phyloP scores from a whole-genome alignment of 2,113 vertebrate genomes.

The Electrona antarctica region DNA sequence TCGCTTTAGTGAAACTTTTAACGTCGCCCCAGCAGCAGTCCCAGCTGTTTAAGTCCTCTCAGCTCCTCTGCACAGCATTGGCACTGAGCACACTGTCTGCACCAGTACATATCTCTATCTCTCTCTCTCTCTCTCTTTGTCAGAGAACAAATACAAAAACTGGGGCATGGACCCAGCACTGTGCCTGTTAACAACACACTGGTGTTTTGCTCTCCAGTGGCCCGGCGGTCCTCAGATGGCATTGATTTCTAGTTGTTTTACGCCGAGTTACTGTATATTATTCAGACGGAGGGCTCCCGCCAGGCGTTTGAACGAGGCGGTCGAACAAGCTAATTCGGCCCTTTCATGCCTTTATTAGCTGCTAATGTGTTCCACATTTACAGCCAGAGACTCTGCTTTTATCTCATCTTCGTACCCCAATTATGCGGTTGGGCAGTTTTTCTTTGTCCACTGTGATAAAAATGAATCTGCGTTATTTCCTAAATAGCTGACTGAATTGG shows the following conservation, averaged over 20 bases:
- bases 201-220: background rate
- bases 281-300: constrained; percentile 54
- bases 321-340: constrained; percentile 64
- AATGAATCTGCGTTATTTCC: constrained; percentile 23
- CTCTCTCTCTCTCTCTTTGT: background rate
- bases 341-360: constrained; percentile 77
- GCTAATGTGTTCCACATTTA: constrained; percentile 70
- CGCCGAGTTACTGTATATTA: constrained; percentile 44
- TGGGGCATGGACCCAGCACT: constrained; percentile 4
- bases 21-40: constrained; percentile 18
- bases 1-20: constrained; percentile 16
- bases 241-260: constrained; percentile 62
- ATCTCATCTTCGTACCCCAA: constrained; percentile 54
- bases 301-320: constrained; percentile 51
- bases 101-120: background rate
- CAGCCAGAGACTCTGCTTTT: constrained; percentile 57
- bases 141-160: too few relatives aligned
- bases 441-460: constrained; percentile 25
- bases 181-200: constrained; percentile 35
- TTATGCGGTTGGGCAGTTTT: constrained; percentile 54
- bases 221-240: constrained; percentile 49
- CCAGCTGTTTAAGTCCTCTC: constrained; percentile 34
- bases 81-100: background rate
- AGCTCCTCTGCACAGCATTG: constrained; percentile 19
- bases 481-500: constrained; percentile 3